phyloP scores from a whole-genome alignment of 2,888 invertebrate genomes.

The Leucozona laternaria region DNA sequence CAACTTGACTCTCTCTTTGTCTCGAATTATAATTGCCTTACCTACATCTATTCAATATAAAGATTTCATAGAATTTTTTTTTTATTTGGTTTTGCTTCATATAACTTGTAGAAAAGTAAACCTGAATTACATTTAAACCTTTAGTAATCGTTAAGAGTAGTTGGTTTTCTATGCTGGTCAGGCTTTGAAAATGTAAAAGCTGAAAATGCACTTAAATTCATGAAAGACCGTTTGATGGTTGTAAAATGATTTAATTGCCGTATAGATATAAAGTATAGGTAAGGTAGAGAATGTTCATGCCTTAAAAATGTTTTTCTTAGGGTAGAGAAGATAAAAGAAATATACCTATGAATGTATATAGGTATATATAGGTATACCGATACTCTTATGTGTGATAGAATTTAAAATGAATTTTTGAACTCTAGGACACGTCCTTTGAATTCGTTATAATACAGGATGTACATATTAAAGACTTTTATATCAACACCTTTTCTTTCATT shows the following conservation, averaged over 20 bases:
- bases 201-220: constrained; percentile 31
- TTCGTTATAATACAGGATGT: not conserved
- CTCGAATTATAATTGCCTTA: not conserved
- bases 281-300: not conserved
- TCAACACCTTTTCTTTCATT: constrained; percentile 16
- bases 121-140: constrained; percentile 7
- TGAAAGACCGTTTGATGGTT: constrained; percentile 26
- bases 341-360: no score
- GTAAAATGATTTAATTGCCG: constrained; percentile 28
- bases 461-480: not conserved
- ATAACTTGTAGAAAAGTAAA: not conserved
- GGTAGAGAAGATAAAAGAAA: not conserved
- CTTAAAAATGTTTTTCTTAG: not conserved
- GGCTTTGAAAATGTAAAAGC: constrained; percentile 4
- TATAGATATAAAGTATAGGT: not conserved
- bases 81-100: constrained; percentile 3
- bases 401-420: not conserved
- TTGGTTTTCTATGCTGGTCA: constrained; percentile 19
- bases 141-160: not conserved
- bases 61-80: not conserved
- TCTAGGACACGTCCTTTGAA: constrained; percentile 2
- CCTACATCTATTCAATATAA: not conserved
- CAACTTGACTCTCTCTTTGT: not conserved
- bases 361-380: not conserved
- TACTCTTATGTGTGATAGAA: not conserved